Conservation (phyloP, 2,113 vertebrate species). For the Corythornis vintsioides region DNA sequence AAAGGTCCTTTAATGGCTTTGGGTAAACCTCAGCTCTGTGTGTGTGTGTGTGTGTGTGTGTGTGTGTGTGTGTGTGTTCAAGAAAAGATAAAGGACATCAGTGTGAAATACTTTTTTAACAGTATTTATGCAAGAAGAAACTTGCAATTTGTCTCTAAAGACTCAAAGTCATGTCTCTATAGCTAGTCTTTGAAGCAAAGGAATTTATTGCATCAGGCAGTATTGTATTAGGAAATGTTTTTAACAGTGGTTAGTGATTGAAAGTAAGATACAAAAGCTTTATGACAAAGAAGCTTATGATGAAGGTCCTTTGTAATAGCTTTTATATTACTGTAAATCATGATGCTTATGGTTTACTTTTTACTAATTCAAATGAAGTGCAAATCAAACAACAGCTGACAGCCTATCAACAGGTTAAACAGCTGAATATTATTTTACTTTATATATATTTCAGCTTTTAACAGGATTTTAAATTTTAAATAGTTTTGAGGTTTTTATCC, state of each 20-base stretch:
- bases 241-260: slow-evolving; percentile 65
- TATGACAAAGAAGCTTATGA: slow-evolving; percentile 69
- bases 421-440: slow-evolving; percentile 53
- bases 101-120: not conserved
- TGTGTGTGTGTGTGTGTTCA: not conserved
- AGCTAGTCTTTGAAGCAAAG: slow-evolving; percentile 44
- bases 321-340: slow-evolving; percentile 65
- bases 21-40: not conserved
- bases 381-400: slow-evolving; percentile 68
- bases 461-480: slow-evolving; percentile 57
- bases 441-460: slow-evolving; percentile 59
- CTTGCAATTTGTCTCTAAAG: not conserved
- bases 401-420: slow-evolving; percentile 65
- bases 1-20: not conserved
- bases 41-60: rapidly evolving
- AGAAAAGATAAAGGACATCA: not conserved
- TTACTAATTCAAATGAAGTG: slow-evolving; percentile 68
- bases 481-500: slow-evolving; percentile 21
- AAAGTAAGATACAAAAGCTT: slow-evolving; percentile 66
- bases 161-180: not conserved
- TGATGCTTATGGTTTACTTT: slow-evolving; percentile 62
- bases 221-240: slow-evolving; percentile 51
- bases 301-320: slow-evolving; percentile 56
- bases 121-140: not conserved
- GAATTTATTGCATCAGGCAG: slow-evolving; percentile 29